These are phyloP conservation scores for Dynastes hyllus DNA, from an alignment of 2,888 invertebrate genomes.

Conservation along the genomic window DNA sequence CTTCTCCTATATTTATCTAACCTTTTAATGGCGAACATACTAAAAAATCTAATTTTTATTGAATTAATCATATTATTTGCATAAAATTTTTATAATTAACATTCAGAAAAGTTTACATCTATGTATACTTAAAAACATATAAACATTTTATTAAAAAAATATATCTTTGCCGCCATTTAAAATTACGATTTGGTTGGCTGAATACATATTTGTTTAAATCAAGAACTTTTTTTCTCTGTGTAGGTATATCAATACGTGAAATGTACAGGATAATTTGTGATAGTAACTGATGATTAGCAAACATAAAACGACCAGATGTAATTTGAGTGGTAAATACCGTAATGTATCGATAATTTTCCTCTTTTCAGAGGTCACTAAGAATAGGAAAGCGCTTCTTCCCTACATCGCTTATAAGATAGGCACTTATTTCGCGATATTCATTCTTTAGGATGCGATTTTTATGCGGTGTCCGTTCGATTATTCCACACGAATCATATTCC, in stretches of 20 bases:
- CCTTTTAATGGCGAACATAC: no score
- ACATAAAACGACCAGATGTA: background rate
- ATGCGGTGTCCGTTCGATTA: slow-evolving; percentile 35
- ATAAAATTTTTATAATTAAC: no score
- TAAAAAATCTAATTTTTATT: no score
- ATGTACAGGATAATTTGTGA: background rate
- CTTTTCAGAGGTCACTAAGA: background rate
- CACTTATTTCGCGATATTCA: slow-evolving; percentile 35
- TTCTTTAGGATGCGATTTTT: slow-evolving; percentile 33
- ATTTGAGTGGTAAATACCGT: slow-evolving; percentile 20
- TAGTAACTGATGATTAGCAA: background rate
- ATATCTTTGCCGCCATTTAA: no score
- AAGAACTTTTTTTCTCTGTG: no score
- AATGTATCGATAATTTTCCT: background rate
- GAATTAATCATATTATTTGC: no score
- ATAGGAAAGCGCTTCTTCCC: slow-evolving; percentile 10
- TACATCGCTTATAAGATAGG: background rate
- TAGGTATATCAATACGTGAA: background rate
- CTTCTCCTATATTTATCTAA: no score
- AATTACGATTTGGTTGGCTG: no score
- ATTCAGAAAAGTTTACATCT: no score
- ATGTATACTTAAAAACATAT: no score
- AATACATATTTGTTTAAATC: no score
- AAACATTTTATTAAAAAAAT: no score
- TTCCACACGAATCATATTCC: slow-evolving; percentile 35